Evolutionary conservation across 2,888 invertebrate genomes (phyloP).

Genomic region (Nephrotoma guestfalica): DNA sequence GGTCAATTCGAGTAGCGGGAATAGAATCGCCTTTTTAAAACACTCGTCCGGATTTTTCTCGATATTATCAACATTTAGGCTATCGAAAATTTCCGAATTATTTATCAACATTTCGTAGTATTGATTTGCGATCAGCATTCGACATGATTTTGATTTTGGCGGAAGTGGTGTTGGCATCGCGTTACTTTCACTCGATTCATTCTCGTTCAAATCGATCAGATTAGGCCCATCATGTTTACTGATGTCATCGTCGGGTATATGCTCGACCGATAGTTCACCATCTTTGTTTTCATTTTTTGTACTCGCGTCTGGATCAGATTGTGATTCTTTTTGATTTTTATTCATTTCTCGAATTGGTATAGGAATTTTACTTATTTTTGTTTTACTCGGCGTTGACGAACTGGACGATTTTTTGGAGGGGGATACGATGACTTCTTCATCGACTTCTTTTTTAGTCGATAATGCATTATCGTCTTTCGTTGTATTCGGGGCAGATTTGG

Average conservation of each 20-base stretch:
- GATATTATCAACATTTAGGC: constrained; percentile 63
- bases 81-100: constrained; percentile 70
- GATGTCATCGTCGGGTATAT: neutral
- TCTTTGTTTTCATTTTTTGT: constrained; percentile 23
- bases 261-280: constrained; percentile 8
- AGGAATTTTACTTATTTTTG: constrained; percentile 30
- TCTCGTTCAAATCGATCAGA: neutral
- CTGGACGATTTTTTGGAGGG: constrained; percentile 5
- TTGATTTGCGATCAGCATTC: constrained; percentile 55
- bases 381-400: constrained; percentile 22
- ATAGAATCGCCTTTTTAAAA: constrained; percentile 73
- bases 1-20: constrained; percentile 73
- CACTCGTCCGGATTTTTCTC: constrained; percentile 85
- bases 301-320: constrained; percentile 19
- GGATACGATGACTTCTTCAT: constrained; percentile 12
- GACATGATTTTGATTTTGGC: constrained; percentile 40
- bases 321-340: constrained; percentile 22
- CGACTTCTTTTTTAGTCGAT: constrained; percentile 17
- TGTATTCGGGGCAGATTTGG: constrained; percentile 9
- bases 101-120: constrained; percentile 63
- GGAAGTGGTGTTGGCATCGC: constrained; percentile 27
- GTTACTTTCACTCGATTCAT: constrained; percentile 6
- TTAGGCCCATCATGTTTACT: neutral
- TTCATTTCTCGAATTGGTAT: constrained; percentile 10
- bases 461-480: constrained; percentile 12